phyloP scores from a whole-genome alignment of 2,113 vertebrate species.

The Nyctibius bracteatus region DNA sequence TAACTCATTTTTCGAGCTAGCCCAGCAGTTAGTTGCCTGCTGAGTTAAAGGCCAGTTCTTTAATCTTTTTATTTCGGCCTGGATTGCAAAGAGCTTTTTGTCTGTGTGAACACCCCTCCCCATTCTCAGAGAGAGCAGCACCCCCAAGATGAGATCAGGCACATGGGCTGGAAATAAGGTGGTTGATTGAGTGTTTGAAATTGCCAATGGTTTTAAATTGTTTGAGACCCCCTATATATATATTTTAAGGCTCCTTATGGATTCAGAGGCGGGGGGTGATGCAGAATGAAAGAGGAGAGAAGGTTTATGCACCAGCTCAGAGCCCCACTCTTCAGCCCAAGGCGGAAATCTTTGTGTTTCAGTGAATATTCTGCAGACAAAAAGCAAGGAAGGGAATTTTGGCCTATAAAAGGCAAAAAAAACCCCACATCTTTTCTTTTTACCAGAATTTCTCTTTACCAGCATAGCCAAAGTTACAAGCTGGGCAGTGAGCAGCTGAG shows the following conservation, averaged over 20 bases:
- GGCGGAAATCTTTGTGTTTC: neutral
- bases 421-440: neutral
- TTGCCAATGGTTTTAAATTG: neutral
- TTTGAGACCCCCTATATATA: neutral
- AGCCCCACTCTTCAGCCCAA: neutral
- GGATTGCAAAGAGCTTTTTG: neutral
- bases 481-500: neutral
- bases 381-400: neutral
- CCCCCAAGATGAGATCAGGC: neutral
- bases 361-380: neutral
- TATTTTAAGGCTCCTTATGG: neutral
- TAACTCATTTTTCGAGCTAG: neutral
- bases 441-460: neutral
- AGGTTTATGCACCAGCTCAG: neutral
- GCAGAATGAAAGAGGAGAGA: neutral
- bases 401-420: neutral
- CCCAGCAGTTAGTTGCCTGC: neutral
- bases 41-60: neutral
- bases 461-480: neutral
- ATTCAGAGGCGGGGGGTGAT: neutral
- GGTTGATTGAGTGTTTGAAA: neutral
- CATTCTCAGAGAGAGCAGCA: neutral
- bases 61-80: neutral
- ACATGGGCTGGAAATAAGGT: neutral
- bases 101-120: fast-evolving